phyloP scores from a whole-genome alignment of 2,797 vertebrate species.

The Tarsius wallacei region DNA sequence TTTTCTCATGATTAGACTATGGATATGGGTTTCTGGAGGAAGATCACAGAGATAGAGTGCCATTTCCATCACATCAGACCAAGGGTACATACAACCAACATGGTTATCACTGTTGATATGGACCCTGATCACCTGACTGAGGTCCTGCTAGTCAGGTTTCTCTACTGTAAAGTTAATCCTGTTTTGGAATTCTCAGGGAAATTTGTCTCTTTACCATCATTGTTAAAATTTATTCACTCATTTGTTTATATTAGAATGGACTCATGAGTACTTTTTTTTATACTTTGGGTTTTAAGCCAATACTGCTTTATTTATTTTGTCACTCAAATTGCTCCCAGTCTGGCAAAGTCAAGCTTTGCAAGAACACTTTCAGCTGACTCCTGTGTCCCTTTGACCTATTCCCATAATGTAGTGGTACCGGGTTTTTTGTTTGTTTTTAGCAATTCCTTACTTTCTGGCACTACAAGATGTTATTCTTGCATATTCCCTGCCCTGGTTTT shows the following conservation, averaged over 20 bases:
- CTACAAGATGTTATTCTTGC: background rate
- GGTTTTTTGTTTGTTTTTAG: too few species aligned
- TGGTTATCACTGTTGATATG: background rate
- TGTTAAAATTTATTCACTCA: background rate
- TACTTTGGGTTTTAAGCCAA: conserved; percentile 4
- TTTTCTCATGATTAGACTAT: background rate
- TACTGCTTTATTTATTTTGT: conserved; percentile 4
- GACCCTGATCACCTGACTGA: background rate
- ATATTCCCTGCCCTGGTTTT: background rate
- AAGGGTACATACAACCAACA: background rate
- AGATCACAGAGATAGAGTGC: background rate
- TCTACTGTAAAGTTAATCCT: background rate
- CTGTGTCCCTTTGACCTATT: background rate
- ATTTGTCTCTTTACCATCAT: background rate
- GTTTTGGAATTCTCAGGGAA: background rate
- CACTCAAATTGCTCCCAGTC: background rate
- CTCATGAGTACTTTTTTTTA: conserved; percentile 28
- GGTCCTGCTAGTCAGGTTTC: background rate
- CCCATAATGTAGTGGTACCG: background rate
- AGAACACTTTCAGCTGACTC: background rate
- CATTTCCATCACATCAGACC: background rate
- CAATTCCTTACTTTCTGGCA: background rate
- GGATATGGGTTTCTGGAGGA: background rate
- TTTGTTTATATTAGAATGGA: conserved; percentile 7
- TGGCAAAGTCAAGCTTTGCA: background rate